Evolutionary conservation across 2,113 vertebrate species (phyloP).

Genomic region (Tupaia chinensis): DNA sequence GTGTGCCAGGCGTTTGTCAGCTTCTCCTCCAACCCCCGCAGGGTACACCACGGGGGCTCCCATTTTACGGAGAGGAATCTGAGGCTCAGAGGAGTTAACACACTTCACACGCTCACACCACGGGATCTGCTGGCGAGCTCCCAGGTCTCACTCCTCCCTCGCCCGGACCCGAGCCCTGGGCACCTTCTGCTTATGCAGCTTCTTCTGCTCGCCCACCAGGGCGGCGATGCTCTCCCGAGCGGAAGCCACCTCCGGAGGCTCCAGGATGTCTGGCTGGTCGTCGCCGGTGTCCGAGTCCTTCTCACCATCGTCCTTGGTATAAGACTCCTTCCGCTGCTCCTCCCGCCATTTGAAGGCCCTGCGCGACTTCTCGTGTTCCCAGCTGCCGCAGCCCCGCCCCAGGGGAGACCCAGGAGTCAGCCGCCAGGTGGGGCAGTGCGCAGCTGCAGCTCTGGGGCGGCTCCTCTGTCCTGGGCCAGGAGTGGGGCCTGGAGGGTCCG

Average conservation of each 20-base stretch:
- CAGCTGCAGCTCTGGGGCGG: neutral
- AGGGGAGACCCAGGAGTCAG: neutral
- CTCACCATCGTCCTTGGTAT: constrained; percentile 91
- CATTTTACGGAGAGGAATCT: neutral
- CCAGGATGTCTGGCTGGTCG: constrained; percentile 88
- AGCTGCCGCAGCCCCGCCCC: constrained; percentile 82
- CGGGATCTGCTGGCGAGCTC: neutral
- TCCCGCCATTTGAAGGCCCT: constrained; percentile 89
- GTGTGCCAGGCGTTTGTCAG: neutral
- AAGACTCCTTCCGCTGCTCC: constrained; percentile 90
- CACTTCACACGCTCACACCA: neutral
- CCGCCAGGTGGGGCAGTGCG: accelerated
- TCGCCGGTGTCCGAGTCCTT: constrained; percentile 92
- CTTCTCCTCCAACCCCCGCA: neutral
- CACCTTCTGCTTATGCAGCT: constrained; percentile 92
- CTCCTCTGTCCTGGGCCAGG: neutral
- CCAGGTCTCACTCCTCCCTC: neutral
- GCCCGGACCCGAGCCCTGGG: neutral
- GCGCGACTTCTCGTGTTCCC: constrained; percentile 91
- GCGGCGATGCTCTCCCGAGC: constrained; percentile 90
- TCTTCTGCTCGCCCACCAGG: constrained; percentile 91
- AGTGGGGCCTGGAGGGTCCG: neutral
- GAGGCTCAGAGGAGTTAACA: neutral
- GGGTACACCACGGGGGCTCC: neutral
- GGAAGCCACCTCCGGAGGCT: constrained; percentile 89